phyloP scores from a whole-genome alignment of 2,888 invertebrate genomes.

The Drosophila nr. fundita region DNA sequence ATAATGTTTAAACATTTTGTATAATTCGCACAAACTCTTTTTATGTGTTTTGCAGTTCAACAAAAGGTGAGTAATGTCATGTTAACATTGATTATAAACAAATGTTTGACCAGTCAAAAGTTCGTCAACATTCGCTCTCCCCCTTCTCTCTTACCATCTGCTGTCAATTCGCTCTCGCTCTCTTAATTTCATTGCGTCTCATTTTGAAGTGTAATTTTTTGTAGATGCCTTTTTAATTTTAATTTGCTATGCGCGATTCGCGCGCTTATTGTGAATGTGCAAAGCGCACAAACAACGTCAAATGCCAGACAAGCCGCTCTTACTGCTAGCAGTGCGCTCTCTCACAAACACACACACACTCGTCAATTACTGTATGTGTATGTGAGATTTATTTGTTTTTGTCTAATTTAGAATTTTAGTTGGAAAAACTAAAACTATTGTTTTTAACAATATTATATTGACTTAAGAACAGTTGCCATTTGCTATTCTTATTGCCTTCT shows the following conservation, averaged over 20 bases:
- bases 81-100: slow-evolving; percentile 55
- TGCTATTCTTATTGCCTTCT: slow-evolving; percentile 14
- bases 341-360: slow-evolving; percentile 13
- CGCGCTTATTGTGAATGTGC: slow-evolving; percentile 73
- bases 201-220: slow-evolving; percentile 49
- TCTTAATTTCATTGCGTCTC: slow-evolving; percentile 43
- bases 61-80: slow-evolving; percentile 62
- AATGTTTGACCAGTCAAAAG: slow-evolving; percentile 56
- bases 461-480: slow-evolving; percentile 1
- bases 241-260: slow-evolving; percentile 76
- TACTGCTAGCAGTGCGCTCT: slow-evolving; percentile 18
- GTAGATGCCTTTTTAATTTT: slow-evolving; percentile 64
- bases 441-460: slow-evolving; percentile 27
- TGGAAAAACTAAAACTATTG: slow-evolving; percentile 25
- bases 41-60: slow-evolving; percentile 54
- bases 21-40: slow-evolving; percentile 54
- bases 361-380: slow-evolving; percentile 17
- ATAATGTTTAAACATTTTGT: slow-evolving; percentile 73
- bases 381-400: slow-evolving; percentile 54
- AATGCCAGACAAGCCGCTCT: slow-evolving; percentile 69
- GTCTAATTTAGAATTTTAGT: slow-evolving; percentile 30
- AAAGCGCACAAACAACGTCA: slow-evolving; percentile 72
- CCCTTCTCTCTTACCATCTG: background rate
- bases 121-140: slow-evolving; percentile 47
- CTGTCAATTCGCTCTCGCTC: slow-evolving; percentile 9